phyloP scores from a whole-genome alignment of 2,113 vertebrate species.

The Oryzias woworae region DNA sequence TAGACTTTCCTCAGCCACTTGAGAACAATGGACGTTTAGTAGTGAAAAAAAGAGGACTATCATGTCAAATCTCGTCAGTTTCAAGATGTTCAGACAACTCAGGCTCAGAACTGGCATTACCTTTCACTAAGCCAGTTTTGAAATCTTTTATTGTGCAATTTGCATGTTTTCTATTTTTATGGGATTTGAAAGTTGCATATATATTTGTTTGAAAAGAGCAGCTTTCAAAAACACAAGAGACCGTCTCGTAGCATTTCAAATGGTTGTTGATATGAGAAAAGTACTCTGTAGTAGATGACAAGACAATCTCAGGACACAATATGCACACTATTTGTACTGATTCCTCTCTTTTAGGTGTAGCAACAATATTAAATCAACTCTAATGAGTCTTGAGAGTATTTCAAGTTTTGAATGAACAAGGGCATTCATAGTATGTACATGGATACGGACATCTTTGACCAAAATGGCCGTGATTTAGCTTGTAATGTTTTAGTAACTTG shows the following conservation, averaged over 20 bases:
- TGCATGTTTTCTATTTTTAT: no score
- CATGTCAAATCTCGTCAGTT: no score
- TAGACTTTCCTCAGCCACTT: no score
- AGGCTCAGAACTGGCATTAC: no score
- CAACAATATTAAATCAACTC: not conserved
- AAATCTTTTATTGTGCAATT: no score
- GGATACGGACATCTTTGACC: not conserved
- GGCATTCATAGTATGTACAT: slow-evolving; percentile 6
- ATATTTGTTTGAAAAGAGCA: not conserved
- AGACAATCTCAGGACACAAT: not conserved
- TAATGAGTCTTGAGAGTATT: slow-evolving; percentile 1
- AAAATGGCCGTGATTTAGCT: not conserved
- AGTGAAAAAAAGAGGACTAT: no score
- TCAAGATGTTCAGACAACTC: no score
- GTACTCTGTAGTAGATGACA: slow-evolving; percentile 2
- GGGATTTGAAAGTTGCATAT: no score
- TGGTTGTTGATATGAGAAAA: slow-evolving; percentile 9
- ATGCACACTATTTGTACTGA: no score
- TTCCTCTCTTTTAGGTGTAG: no score
- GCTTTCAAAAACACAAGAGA: not conserved
- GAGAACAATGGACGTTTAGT: no score
- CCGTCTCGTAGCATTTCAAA: slow-evolving; percentile 3
- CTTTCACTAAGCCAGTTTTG: no score
- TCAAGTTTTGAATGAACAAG: slow-evolving; percentile 7
- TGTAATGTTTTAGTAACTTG: not conserved